Evolutionary conservation across 2,113 vertebrate species (phyloP), one percentile per base, ranked within the genome.

Genomic region (Chloebia gouldiae): DNA sequence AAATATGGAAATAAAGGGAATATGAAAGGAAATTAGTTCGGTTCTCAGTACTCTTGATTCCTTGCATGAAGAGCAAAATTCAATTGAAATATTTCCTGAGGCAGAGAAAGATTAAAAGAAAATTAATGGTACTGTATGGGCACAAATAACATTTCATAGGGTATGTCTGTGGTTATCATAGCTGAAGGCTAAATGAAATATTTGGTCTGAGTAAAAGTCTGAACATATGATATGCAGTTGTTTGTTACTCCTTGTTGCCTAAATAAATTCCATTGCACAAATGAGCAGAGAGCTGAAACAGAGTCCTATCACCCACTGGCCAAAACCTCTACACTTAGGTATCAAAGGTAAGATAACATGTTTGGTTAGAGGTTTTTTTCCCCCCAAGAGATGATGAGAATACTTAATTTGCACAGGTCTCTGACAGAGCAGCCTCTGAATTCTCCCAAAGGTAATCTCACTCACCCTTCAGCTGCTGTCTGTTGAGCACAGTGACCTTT

Each of bases 81-180:
- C 92, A 95, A 95, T 70, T 96, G 94, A 97, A 97, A 81, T 70
- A 75, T 93, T 97, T 97, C 96, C 96, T 86, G 53, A 47, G 93
- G 97, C 95, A 96, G 37, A 95, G 27, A 94, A 97, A 97, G 92
- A 98, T 97, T 95, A 97, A 96, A 98, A 97, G 92, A 97, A 97
- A 98, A 98, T 96, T 96, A 97, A 98, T 97, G 92, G 80, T 88
- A 95, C 68, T 93, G 45, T 90, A 53, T 3, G 9, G 90, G 87
- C 78, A 93, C 57, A 96, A 96, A 95, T 81, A 96, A 90, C 2
- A 24, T 92, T 97, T 96, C 79, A 45, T 16, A 81, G 78, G 83
- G 57, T 92, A 91, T 95, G 80, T 95, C 83, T 88, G 47, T 92
- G 83, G 81, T 94, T 93, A 96, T 80, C 39, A 0, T 78, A 93